Conservation (phyloP, 1,140 invertebrate species). For the Drosophila saltans region DNA sequence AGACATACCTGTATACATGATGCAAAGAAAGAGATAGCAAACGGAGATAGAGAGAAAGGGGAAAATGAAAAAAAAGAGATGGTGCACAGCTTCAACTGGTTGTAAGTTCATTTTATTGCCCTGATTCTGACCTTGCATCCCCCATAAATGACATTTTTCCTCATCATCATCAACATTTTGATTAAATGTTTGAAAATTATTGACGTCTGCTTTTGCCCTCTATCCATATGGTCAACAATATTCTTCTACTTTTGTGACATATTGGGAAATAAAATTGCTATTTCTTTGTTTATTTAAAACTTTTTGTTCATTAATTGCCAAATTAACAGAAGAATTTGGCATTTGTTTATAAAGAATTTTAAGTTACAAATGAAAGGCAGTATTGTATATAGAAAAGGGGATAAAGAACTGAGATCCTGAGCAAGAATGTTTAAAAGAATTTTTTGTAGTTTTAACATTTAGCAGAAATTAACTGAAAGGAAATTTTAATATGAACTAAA, state of each 20-base stretch:
- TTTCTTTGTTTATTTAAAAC: not conserved
- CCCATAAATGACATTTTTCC: slow-evolving; percentile 36
- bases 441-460: too few species aligned
- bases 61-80: not conserved
- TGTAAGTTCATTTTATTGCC: slow-evolving; percentile 5
- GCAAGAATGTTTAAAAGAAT: too few species aligned
- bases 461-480: too few species aligned
- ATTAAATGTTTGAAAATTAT: slow-evolving; percentile 26
- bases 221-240: slow-evolving; percentile 37
- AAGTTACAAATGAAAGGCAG: slow-evolving; percentile 21
- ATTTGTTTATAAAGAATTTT: slow-evolving; percentile 29
- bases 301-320: slow-evolving; percentile 3
- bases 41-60: not conserved
- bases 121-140: slow-evolving; percentile 52
- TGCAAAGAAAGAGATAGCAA: not conserved
- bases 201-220: slow-evolving; percentile 36
- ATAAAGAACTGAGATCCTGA: too few species aligned
- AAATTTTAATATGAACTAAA: too few species aligned
- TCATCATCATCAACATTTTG: not conserved
- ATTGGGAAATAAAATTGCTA: not conserved
- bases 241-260: slow-evolving; percentile 16
- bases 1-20: not conserved
- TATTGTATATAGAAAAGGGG: too few species aligned
- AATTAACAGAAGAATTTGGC: slow-evolving; percentile 11
- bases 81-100: not conserved